A percentile compares a stretch with the other conserved stretches of the same genome.
Evolutionary conservation across 2,888 invertebrate genomes (phyloP).

Genomic region (Platycheirus rosarum): DNA sequence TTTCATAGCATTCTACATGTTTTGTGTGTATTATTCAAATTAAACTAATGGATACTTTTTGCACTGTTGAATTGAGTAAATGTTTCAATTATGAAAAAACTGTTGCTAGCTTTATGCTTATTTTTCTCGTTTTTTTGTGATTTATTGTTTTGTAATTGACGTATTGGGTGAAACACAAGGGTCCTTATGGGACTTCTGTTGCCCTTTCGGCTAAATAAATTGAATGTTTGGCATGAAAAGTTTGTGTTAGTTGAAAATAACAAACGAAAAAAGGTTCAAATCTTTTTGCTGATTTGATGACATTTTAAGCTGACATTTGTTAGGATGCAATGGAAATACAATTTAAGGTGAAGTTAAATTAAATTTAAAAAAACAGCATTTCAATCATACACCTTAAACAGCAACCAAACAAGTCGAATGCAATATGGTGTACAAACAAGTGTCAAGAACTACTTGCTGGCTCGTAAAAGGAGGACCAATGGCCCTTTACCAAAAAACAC

Average conservation of each 20-base stretch:
- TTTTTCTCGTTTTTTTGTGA: slow-evolving; percentile 17
- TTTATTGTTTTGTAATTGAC: slow-evolving; percentile 39
- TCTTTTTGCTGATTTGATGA: neutral
- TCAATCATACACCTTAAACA: no score
- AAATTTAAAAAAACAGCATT: no score
- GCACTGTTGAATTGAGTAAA: slow-evolving; percentile 38
- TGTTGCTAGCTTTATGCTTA: slow-evolving; percentile 2
- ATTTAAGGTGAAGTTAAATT: neutral
- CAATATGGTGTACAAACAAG: no score
- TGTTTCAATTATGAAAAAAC: slow-evolving; percentile 64
- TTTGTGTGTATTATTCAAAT: slow-evolving; percentile 11
- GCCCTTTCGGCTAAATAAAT: neutral
- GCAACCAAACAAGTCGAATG: no score
- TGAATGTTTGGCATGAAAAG: neutral
- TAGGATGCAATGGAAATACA: neutral
- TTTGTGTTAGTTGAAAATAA: neutral
- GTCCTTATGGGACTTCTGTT: neutral
- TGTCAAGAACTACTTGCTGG: no score
- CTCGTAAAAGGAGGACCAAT: no score
- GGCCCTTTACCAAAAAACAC: no score
- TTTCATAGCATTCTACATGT: neutral
- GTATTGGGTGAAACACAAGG: neutral
- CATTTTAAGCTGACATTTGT: neutral
- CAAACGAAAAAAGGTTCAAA: neutral
- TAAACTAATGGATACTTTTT: neutral